phyloP scores from a whole-genome alignment of 1,140 invertebrate genomes.

The Thrips palmi region DNA sequence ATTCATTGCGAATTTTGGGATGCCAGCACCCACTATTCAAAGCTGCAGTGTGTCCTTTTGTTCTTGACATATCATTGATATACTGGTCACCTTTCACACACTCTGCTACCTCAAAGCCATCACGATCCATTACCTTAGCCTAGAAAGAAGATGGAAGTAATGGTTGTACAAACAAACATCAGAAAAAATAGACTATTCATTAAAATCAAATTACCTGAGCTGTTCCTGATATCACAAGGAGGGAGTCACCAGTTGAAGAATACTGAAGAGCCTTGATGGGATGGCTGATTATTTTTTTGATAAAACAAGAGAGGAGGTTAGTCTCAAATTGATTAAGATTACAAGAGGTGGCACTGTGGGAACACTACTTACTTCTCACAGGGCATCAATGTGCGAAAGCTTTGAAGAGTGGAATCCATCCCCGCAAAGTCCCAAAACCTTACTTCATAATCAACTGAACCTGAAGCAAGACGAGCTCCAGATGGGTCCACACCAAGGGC shows the following conservation, averaged over 20 bases:
- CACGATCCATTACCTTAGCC: conserved; percentile 90
- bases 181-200: too few species aligned
- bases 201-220: too few species aligned
- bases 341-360: too few species aligned
- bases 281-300: too few species aligned
- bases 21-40: conserved; percentile 88
- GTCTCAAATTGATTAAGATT: too few species aligned
- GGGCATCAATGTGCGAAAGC: conserved; percentile 80
- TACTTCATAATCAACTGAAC: conserved; percentile 88
- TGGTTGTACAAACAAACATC: too few species aligned
- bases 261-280: conserved; percentile 82
- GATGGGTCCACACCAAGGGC: conserved; percentile 81
- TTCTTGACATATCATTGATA: conserved; percentile 80
- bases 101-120: conserved; percentile 90
- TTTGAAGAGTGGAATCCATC: conserved; percentile 80
- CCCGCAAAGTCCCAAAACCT: conserved; percentile 97
- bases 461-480: conserved; percentile 80
- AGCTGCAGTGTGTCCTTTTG: conserved; percentile 89
- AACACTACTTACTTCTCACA: too few species aligned
- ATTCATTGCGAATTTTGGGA: conserved; percentile 79
- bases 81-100: conserved; percentile 96
- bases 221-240: conserved; percentile 86
- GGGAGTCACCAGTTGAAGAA: conserved; percentile 80
- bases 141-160: too few species aligned
- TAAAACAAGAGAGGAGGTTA: conserved; percentile 25